These are phyloP conservation scores for Panonychus citri DNA, from an alignment of 1,140 invertebrate species.

Conservation along the genomic window DNA sequence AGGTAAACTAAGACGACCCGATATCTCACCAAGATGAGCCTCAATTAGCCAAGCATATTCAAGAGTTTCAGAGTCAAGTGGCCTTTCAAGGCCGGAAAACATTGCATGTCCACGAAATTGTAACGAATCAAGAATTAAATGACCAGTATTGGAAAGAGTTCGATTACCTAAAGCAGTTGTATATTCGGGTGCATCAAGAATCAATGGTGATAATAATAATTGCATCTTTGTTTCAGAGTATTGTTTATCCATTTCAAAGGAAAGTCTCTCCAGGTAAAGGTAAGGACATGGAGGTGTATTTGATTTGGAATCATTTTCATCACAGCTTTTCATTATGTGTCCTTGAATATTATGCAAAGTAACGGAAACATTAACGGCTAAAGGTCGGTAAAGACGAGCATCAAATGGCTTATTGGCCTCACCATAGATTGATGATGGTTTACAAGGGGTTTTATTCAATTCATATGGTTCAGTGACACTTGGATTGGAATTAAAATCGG, in stretches of 20 bases:
- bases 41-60: conserved; percentile 79
- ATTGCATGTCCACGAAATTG: conserved; percentile 77
- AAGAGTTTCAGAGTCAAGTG: conserved; percentile 70
- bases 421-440: neutral
- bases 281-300: conserved; percentile 70
- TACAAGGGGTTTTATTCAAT: neutral
- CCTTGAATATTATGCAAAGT: conserved; percentile 84
- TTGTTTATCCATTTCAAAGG: conserved; percentile 86
- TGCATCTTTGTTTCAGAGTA: conserved; percentile 76
- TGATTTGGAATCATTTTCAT: conserved; percentile 27
- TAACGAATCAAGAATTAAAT: conserved; percentile 25
- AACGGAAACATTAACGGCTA: conserved; percentile 75
- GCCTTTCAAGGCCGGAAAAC: conserved; percentile 74
- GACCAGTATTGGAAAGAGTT: conserved; percentile 24
- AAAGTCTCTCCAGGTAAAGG: conserved; percentile 64
- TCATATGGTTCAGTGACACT: neutral
- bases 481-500: conserved; percentile 29
- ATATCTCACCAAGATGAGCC: conserved; percentile 31
- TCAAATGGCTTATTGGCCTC: conserved; percentile 33
- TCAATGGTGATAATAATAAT: conserved; percentile 63
- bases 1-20: conserved; percentile 28
- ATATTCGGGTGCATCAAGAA: conserved; percentile 28
- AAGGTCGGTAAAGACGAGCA: conserved; percentile 55
- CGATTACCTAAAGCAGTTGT: conserved; percentile 19
- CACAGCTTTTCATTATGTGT: conserved; percentile 70